A percentile compares a stretch with the other conserved stretches of the same genome.
These are phyloP conservation scores for Callyntrura guangdongensis DNA, from an alignment of 2,888 invertebrate species.

Conservation along the genomic window DNA sequence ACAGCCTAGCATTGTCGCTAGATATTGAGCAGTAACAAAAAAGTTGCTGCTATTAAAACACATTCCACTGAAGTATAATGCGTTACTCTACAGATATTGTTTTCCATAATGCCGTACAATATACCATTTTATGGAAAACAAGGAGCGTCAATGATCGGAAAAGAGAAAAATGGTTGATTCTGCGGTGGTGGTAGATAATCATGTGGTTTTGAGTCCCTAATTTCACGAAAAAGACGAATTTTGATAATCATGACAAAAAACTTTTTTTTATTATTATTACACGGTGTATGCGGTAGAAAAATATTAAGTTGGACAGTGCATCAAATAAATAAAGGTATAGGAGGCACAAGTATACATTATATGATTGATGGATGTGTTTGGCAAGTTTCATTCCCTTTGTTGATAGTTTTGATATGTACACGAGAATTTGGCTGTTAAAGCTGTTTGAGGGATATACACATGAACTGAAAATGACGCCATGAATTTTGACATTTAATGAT, in stretches of 20 bases:
- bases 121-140: slow-evolving; percentile 32
- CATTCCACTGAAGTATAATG: slow-evolving; percentile 11
- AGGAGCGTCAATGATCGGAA: slow-evolving; percentile 58
- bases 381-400: background rate
- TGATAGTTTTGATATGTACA: no score
- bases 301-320: background rate
- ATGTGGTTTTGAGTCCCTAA: slow-evolving; percentile 58
- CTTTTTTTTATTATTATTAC: slow-evolving; percentile 14
- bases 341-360: no score
- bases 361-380: background rate
- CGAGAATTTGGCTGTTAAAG: background rate
- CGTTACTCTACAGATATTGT: slow-evolving; percentile 3
- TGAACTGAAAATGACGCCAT: background rate
- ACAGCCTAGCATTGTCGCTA: background rate
- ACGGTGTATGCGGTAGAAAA: background rate
- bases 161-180: slow-evolving; percentile 22
- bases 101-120: slow-evolving; percentile 26
- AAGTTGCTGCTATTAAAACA: slow-evolving; percentile 64
- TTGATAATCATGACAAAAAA: slow-evolving; percentile 26
- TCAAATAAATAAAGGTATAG: background rate
- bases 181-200: slow-evolving; percentile 57
- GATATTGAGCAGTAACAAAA: slow-evolving; percentile 5
- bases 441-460: background rate
- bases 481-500: slow-evolving; percentile 62
- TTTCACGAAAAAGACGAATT: slow-evolving; percentile 50